A percentile compares a stretch with the other conserved stretches of the same genome.
These are phyloP conservation scores for Petrocephalus zakoni DNA, from an alignment of 2,113 vertebrate species.

Conservation along the genomic window DNA sequence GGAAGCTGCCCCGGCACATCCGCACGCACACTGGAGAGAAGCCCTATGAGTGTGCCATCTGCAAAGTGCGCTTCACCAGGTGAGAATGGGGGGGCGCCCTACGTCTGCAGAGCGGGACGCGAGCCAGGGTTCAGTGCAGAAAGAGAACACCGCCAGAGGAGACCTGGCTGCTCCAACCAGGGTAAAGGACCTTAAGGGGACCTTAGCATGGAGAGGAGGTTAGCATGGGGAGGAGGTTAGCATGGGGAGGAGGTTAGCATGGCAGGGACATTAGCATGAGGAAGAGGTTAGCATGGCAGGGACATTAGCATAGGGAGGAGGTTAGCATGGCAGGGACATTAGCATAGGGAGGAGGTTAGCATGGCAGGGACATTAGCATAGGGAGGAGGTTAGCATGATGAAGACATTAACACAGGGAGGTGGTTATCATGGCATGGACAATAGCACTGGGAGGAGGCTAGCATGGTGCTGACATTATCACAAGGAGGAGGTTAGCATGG, in stretches of 20 bases:
- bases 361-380: not conserved
- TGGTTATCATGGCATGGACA: not conserved
- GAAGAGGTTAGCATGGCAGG: too few relatives aligned
- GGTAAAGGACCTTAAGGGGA: not conserved
- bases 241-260: not conserved
- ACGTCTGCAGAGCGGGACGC: not conserved
- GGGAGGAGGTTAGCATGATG: not conserved
- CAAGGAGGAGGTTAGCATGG: not conserved
- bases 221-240: not conserved
- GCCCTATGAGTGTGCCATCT: conserved; percentile 94
- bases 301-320: too few relatives aligned
- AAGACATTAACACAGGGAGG: not conserved
- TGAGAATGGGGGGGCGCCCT: conserved; percentile 39
- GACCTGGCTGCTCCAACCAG: not conserved
- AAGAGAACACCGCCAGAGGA: not conserved
- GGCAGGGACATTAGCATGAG: not conserved
- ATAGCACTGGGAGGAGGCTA: not conserved
- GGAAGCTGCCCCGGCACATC: conserved; percentile 96
- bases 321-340: too few relatives aligned
- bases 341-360: not conserved
- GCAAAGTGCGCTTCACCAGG: conserved; percentile 77
- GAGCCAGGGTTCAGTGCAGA: not conserved
- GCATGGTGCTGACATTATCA: not conserved
- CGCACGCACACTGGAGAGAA: conserved; percentile 98
- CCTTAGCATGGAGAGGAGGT: not conserved